Base-by-base conservation (phyloP, 2,113 vertebrate species). In the Ariopsis seemanni region DNA sequence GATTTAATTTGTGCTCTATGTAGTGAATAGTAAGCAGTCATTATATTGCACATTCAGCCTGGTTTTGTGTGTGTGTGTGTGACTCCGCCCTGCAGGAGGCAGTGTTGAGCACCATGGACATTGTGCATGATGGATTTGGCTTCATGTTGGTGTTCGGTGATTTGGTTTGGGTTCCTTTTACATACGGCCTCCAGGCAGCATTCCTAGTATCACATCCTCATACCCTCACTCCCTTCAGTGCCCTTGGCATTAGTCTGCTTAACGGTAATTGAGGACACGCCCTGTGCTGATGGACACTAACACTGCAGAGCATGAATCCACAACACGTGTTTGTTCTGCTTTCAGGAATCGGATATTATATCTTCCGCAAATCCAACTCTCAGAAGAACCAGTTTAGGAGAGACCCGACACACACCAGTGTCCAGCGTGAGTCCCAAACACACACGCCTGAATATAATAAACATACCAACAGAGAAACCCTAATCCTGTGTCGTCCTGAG, bases 61-160 rank as follows among this genome's bases (percentile, higher is more conserved):
- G 74, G 10, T 52, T 20, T 9, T 75, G 72, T 50, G 42, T 75
- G 71, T 52, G 48, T 30, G n/a, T 27, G n/a, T 78, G 25, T 27
- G 34, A 14, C 9, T 48, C 17, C 22, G 4, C 7, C 30, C n/a
- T 77, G 83, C 93, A 97, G 97, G 97, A 97, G 88, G 96, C 96
- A 0, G 87, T 98, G 62, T 94, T 98, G 52, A 97, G 96, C 34
- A 97, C 97, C 69, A 97, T 98, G 96, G 97, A 98, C 91, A 97
- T 98, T 18, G 95, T 95, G 7, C 97, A 97, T 0, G 97, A 98
- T 0, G 97, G 97, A 1, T 97, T 98, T 83, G 97, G 97, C 57
- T 97, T 98, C 91, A 98, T 98, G 97, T 86, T 98, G 92, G 96
- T 93, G 2, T 98, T 97, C 4, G 97, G 97, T 22, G 96, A 97